Conservation (phyloP, 2,113 vertebrate genomes). For the Cyprinus carpio region DNA sequence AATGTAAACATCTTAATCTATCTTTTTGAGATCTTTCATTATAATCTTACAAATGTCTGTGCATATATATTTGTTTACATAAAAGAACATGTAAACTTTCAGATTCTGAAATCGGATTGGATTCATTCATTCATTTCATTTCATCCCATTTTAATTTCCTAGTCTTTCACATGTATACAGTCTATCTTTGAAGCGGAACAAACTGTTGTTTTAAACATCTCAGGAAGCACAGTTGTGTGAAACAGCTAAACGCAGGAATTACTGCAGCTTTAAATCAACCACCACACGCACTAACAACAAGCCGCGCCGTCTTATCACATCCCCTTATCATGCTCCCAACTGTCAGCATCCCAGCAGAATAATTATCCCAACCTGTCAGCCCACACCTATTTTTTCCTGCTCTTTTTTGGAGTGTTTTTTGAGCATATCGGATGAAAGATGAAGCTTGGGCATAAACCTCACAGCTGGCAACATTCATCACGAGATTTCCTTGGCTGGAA, state of each 20-base stretch:
- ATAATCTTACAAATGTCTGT: too few species aligned
- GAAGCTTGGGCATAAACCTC: constrained; percentile 31
- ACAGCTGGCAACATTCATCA: constrained; percentile 31
- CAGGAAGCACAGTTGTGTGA: background rate
- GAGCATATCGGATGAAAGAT: constrained; percentile 18
- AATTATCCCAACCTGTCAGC: constrained; percentile 16
- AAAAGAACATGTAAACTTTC: too few species aligned
- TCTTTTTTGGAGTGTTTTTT: constrained; percentile 1
- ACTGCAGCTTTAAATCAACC: constrained; percentile 23
- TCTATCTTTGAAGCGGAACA: constrained; percentile 39
- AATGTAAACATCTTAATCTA: background rate
- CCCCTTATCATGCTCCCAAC: constrained; percentile 16
- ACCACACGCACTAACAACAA: constrained; percentile 2
- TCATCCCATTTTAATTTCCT: too few species aligned
- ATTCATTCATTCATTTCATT: background rate
- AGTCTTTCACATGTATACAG: constrained; percentile 53
- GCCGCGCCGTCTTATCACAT: background rate
- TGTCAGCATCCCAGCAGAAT: constrained; percentile 10
- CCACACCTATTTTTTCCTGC: background rate
- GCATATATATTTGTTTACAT: too few species aligned
- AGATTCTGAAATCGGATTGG: too few species aligned
- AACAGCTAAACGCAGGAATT: constrained; percentile 18
- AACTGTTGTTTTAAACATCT: background rate
- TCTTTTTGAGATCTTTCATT: too few species aligned
- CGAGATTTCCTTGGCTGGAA: constrained; percentile 20